Evolutionary conservation across 2,113 vertebrate species (phyloP).

Genomic region (Dicaeum eximium): DNA sequence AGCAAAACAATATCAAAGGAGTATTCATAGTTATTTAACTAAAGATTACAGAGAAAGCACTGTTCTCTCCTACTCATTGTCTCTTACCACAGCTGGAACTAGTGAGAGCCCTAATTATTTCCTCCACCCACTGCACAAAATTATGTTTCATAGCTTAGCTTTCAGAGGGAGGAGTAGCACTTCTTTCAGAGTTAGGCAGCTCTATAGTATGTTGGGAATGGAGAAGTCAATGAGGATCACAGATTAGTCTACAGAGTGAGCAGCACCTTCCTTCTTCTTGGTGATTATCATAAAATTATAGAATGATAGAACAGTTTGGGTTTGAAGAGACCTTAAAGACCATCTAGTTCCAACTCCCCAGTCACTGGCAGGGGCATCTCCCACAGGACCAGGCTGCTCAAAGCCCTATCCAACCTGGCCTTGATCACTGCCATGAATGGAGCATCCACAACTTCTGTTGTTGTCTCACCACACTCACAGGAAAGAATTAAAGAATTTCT

Average conservation of each 20-base stretch:
- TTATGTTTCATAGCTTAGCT: background rate
- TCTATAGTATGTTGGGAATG: background rate
- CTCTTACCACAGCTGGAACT: background rate
- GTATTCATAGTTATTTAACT: background rate
- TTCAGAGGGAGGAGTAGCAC: background rate
- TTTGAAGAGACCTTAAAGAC: background rate
- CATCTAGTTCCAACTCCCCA: background rate
- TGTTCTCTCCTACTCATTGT: background rate
- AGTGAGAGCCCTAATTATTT: background rate
- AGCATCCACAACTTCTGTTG: background rate
- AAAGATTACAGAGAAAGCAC: background rate
- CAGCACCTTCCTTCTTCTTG: background rate
- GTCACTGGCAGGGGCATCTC: background rate
- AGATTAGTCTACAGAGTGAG: background rate
- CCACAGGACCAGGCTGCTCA: background rate
- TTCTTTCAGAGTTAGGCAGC: background rate
- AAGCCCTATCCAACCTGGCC: background rate
- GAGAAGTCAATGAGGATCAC: background rate
- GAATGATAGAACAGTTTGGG: background rate
- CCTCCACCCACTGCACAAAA: background rate
- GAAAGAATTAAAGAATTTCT: background rate
- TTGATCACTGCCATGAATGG: background rate
- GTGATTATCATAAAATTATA: background rate
- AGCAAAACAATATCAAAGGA: background rate
- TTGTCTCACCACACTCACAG: background rate